phyloP scores from a whole-genome alignment of 35 echinoderm and acorn worm species.

The Apostichopus japonicus region DNA sequence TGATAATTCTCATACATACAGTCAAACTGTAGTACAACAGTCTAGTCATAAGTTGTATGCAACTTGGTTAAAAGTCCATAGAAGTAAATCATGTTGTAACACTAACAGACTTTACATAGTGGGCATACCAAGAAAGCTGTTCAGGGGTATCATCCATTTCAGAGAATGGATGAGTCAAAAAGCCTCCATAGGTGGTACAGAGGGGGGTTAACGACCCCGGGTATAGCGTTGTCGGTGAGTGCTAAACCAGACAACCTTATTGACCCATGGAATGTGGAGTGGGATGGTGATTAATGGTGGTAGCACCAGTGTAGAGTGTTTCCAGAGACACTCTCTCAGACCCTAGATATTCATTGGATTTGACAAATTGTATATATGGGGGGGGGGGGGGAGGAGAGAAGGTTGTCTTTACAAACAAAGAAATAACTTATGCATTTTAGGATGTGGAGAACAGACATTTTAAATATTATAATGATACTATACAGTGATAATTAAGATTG shows the following conservation, averaged over 20 bases:
- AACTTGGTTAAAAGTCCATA: neutral
- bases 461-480: too few relatives aligned
- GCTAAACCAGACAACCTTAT: slow-evolving; percentile 21
- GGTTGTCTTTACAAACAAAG: too few relatives aligned
- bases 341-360: too few relatives aligned
- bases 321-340: too few relatives aligned
- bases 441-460: too few relatives aligned
- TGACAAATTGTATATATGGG: too few relatives aligned
- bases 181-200: neutral
- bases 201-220: slow-evolving; percentile 18
- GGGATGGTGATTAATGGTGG: neutral
- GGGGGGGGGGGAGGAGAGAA: too few relatives aligned
- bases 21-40: neutral
- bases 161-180: slow-evolving; percentile 11
- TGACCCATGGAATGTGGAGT: slow-evolving; percentile 54
- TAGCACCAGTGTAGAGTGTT: too few relatives aligned
- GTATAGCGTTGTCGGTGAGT: neutral
- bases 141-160: slow-evolving; percentile 11
- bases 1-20: neutral
- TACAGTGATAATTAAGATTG: too few relatives aligned
- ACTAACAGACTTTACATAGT: neutral
- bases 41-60: neutral
- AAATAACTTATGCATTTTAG: too few relatives aligned
- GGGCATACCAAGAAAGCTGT: neutral
- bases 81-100: neutral